Base-by-base conservation (phyloP, 2,888 invertebrate species). In the Drosophila infuscata region DNA sequence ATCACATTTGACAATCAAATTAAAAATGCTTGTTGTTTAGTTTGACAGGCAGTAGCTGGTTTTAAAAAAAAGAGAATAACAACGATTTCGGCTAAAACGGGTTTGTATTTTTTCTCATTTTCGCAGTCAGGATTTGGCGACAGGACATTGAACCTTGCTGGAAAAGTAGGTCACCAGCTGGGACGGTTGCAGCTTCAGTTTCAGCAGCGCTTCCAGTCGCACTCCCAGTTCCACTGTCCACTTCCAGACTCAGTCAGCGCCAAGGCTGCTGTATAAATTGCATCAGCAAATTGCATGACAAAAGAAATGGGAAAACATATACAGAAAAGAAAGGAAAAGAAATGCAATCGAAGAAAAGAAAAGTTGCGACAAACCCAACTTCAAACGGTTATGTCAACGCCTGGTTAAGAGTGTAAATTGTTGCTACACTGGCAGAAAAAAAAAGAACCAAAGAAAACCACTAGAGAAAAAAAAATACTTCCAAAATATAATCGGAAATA, bases 121-220 rank as follows among this genome's bases (percentile, higher is more conserved):
- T 9, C 54, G 35, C 54, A 57, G 48, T 32, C 76, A 80, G 77
- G 77, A 78, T 72, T 46, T 56, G 81, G 77, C 60, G 51, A 64
- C 77, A 78, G 78, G 81, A 78, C 81, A 78, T 81, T 78, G 78
- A 78, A 81, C 78, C 53, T 58, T 49, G 30, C 17, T 17, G 46
- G 58, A 32, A 81, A 77, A 72, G 61, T 78, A 62, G 78, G 78
- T 78, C 78, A 67, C 53, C 56, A 54, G 35, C 30, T 62, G 43
- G 17, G 32, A 20, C 36, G 33, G 7, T 32, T 56, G 20, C 60
- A 56, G 29, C 43, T 36, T 48, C 36, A 54, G 17, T 57, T 58
- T 11, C 12, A 46, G 12, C 46, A n/a, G n/a, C n/a, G 25, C 12
- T 51, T 49, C 29, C 48, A 20, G 41, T 8, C 20, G 8, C 48